These are phyloP conservation scores for Tetramorium parvispinum DNA, from an alignment of 1,140 invertebrate species.

Conservation along the genomic window DNA sequence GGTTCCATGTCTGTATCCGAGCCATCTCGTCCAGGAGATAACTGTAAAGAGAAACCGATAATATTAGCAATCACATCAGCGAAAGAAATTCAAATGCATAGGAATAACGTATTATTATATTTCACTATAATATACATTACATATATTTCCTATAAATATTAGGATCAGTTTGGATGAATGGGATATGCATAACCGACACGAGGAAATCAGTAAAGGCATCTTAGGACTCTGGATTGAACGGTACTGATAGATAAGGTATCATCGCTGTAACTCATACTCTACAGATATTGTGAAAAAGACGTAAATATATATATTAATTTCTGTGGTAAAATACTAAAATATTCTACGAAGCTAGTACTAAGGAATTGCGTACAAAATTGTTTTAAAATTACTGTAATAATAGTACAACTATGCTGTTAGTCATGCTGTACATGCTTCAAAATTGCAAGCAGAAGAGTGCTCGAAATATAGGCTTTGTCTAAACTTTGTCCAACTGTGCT, in stretches of 20 bases:
- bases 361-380: neutral
- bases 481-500: slow-evolving; percentile 32
- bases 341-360: slow-evolving; percentile 31
- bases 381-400: slow-evolving; percentile 3
- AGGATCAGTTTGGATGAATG: slow-evolving; percentile 49
- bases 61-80: no score
- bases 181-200: slow-evolving; percentile 16
- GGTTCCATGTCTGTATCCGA: slow-evolving; percentile 93
- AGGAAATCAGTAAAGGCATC: slow-evolving; percentile 47
- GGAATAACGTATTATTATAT: neutral
- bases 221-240: slow-evolving; percentile 48
- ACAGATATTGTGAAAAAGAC: slow-evolving; percentile 44
- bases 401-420: slow-evolving; percentile 21
- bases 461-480: neutral
- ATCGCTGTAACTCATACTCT: slow-evolving; percentile 64
- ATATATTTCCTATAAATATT: slow-evolving; percentile 53
- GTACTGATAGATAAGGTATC: slow-evolving; percentile 64
- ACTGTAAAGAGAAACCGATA: slow-evolving; percentile 83
- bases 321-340: neutral
- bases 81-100: neutral
- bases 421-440: slow-evolving; percentile 44
- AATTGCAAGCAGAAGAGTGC: slow-evolving; percentile 27
- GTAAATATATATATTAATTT: slow-evolving; percentile 15
- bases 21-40: slow-evolving; percentile 92
- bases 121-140: slow-evolving; percentile 31